These are phyloP conservation scores for Hippocampus abdominalis DNA, from an alignment of 2,113 vertebrate species.

Conservation along the genomic window DNA sequence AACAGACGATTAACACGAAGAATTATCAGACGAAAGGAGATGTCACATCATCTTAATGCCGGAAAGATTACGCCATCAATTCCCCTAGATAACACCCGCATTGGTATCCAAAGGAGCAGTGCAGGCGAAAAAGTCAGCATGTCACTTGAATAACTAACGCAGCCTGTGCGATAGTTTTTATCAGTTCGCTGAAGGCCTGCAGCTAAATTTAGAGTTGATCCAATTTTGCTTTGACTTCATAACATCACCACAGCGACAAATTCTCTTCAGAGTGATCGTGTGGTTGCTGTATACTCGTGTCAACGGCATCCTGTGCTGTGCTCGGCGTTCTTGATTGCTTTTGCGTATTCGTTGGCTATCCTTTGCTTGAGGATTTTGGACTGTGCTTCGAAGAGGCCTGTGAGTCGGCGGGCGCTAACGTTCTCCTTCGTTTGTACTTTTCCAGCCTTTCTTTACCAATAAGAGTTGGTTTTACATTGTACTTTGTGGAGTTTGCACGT, in stretches of 20 bases:
- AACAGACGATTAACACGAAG: slow-evolving; percentile 29
- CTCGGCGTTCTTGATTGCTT: no score
- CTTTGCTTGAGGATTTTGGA: no score
- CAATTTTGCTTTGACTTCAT: no score
- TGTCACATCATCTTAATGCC: slow-evolving; percentile 35
- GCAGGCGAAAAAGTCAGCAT: not conserved
- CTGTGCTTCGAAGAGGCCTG: no score
- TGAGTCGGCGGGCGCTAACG: no score
- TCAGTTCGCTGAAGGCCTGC: not conserved
- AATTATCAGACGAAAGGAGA: slow-evolving; percentile 45
- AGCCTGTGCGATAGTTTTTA: not conserved
- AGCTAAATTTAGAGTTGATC: not conserved
- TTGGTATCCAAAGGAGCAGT: not conserved
- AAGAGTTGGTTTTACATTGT: no score
- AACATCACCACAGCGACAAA: no score
- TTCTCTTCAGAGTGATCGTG: no score
- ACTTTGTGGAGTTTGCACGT: no score
- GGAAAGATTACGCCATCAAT: not conserved
- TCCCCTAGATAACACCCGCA: slow-evolving; percentile 34
- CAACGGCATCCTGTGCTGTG: slow-evolving; percentile 8
- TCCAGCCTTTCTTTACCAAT: no score
- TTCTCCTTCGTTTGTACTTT: no score
- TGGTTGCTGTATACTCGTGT: slow-evolving; percentile 46
- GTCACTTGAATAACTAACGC: slow-evolving; percentile 4
- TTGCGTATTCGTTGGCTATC: no score